A percentile compares a stretch with the other conserved stretches of the same genome.
Evolutionary conservation across 2,888 invertebrate genomes (phyloP).

Genomic region (Acleris emargana): DNA sequence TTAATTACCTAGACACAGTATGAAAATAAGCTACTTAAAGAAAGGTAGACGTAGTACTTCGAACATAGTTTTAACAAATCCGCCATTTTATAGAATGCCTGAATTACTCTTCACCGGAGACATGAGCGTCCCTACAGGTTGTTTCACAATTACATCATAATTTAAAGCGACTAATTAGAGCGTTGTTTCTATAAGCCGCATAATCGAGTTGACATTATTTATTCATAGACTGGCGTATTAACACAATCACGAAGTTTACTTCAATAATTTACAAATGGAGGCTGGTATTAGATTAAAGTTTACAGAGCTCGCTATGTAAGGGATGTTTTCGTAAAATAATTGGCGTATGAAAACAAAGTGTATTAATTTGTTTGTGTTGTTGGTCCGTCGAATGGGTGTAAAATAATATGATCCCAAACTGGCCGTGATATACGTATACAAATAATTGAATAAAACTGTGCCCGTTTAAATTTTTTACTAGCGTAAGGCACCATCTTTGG

Average conservation of each 20-base stretch:
- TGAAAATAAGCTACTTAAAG: too few relatives aligned
- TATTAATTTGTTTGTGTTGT: too few relatives aligned
- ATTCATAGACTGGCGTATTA: constrained; percentile 17
- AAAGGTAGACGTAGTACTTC: too few relatives aligned
- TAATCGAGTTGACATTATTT: constrained; percentile 22
- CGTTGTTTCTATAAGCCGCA: constrained; percentile 23
- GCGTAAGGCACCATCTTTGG: too few relatives aligned
- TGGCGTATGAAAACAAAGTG: neutral
- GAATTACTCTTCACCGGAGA: too few relatives aligned
- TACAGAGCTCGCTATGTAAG: neutral
- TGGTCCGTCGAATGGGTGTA: too few relatives aligned
- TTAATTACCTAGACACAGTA: too few relatives aligned
- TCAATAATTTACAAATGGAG: neutral
- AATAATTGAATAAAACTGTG: neutral
- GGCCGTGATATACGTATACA: neutral
- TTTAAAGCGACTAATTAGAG: constrained; percentile 38
- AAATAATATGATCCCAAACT: neutral
- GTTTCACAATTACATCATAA: constrained; percentile 20
- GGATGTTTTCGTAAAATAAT: constrained; percentile 1
- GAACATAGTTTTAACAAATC: too few relatives aligned
- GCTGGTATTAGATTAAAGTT: neutral
- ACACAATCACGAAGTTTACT: constrained; percentile 11
- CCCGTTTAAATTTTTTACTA: too few relatives aligned
- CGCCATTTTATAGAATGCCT: too few relatives aligned
- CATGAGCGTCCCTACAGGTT: neutral